Conservation (phyloP, 2,797 vertebrate genomes). For the Coregonus sp. region DNA sequence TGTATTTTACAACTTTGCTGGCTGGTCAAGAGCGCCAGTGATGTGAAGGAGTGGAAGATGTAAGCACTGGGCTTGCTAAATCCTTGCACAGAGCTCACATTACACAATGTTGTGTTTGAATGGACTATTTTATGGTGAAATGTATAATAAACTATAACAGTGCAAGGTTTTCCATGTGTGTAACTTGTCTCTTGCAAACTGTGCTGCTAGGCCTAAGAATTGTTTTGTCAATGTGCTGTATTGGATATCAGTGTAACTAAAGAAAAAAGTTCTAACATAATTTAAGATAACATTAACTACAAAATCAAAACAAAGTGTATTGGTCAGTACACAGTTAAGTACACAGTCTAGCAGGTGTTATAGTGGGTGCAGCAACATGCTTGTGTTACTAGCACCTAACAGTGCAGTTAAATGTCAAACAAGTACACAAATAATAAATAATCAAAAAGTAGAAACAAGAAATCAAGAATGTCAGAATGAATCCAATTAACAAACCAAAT, state of each 20-base stretch:
- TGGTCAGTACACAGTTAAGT: no score
- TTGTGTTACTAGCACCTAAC: no score
- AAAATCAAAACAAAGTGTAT: no score
- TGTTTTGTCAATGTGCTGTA: background rate
- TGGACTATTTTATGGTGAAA: conserved; percentile 7
- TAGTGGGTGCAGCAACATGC: no score
- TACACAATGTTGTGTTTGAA: conserved; percentile 42
- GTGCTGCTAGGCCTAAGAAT: background rate
- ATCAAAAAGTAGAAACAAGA: no score
- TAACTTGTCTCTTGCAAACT: background rate
- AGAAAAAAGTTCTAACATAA: no score
- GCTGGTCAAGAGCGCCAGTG: conserved; percentile 48
- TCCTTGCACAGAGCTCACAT: conserved; percentile 37
- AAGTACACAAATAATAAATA: no score
- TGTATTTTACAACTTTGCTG: background rate
- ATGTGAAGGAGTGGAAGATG: conserved; percentile 47
- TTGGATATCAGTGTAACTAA: background rate
- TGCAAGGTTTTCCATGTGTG: background rate
- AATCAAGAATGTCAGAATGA: no score
- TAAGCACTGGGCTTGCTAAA: background rate
- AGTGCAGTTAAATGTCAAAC: no score
- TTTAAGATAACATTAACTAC: no score
- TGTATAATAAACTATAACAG: background rate
- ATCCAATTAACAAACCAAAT: no score
- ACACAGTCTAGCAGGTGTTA: no score